phyloP scores from a whole-genome alignment of 2,113 vertebrate genomes.

The Psittacara wagleri region DNA sequence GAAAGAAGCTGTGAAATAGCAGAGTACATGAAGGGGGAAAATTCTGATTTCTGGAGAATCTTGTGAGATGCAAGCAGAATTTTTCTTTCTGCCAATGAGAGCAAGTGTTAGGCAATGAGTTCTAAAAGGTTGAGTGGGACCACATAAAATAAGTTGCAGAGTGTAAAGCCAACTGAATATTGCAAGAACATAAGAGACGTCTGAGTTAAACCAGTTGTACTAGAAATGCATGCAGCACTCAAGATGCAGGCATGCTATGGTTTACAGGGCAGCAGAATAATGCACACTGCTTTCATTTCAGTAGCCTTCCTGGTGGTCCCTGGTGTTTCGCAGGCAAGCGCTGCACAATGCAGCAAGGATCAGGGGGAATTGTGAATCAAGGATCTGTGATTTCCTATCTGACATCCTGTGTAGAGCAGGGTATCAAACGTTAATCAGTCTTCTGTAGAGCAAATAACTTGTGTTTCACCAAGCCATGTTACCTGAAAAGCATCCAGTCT shows the following conservation, averaged over 20 bases:
- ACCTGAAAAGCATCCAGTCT: not conserved
- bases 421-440: not conserved
- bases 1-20: not conserved
- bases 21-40: not conserved
- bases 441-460: not conserved
- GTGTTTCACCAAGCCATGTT: not conserved
- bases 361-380: not conserved
- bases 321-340: not conserved
- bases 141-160: not conserved
- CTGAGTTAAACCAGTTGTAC: not conserved
- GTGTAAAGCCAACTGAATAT: not conserved
- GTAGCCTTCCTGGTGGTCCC: not conserved
- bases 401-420: not conserved
- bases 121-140: not conserved
- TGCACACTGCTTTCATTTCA: not conserved
- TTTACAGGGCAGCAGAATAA: not conserved
- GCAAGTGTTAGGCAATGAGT: not conserved
- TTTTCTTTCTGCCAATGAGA: not conserved
- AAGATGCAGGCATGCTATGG: fast-evolving
- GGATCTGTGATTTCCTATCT: not conserved
- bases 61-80: not conserved
- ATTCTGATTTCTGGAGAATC: not conserved
- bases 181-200: not conserved
- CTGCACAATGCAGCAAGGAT: not conserved
- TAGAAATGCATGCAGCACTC: not conserved